Evolutionary conservation across 2,888 invertebrate genomes (phyloP).

Genomic region (Endotricha flammealis): DNA sequence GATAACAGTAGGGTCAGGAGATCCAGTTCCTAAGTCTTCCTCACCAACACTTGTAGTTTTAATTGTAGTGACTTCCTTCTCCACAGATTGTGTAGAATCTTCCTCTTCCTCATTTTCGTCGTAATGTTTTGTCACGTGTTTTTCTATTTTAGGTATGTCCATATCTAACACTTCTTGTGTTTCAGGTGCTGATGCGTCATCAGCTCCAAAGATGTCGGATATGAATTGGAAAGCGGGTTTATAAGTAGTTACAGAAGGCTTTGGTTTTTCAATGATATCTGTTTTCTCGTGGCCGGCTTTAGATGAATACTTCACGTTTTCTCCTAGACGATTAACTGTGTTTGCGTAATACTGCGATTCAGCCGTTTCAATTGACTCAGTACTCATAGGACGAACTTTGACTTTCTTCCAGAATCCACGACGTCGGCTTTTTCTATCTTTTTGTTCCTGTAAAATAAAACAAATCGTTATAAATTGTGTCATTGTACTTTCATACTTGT

Average conservation of each 20-base stretch:
- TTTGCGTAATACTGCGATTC: constrained; percentile 85
- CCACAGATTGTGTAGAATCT: constrained; percentile 18
- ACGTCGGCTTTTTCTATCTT: constrained; percentile 57
- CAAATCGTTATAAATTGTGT: constrained; percentile 9
- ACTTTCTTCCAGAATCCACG: constrained; percentile 87
- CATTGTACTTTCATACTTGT: too few species aligned
- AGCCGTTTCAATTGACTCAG: constrained; percentile 86
- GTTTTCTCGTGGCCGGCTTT: constrained; percentile 42
- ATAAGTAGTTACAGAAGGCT: constrained; percentile 54
- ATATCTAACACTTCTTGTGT: constrained; percentile 35
- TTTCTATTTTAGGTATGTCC: constrained; percentile 49
- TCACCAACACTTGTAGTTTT: constrained; percentile 48
- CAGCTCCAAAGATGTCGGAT: constrained; percentile 47
- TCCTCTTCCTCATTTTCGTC: constrained; percentile 27
- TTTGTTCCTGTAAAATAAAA: constrained; percentile 42
- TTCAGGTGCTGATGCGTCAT: constrained; percentile 32
- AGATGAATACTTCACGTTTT: constrained; percentile 34
- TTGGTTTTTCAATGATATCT: constrained; percentile 34
- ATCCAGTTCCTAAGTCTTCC: constrained; percentile 58
- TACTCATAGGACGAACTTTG: constrained; percentile 74
- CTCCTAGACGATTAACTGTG: constrained; percentile 74
- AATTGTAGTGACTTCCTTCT: constrained; percentile 27
- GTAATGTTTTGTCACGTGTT: constrained; percentile 21
- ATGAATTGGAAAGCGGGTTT: constrained; percentile 54
- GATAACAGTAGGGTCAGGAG: constrained; percentile 53